phyloP scores from a whole-genome alignment of 2,113 vertebrate genomes.

The Peromyscus polionotus region DNA sequence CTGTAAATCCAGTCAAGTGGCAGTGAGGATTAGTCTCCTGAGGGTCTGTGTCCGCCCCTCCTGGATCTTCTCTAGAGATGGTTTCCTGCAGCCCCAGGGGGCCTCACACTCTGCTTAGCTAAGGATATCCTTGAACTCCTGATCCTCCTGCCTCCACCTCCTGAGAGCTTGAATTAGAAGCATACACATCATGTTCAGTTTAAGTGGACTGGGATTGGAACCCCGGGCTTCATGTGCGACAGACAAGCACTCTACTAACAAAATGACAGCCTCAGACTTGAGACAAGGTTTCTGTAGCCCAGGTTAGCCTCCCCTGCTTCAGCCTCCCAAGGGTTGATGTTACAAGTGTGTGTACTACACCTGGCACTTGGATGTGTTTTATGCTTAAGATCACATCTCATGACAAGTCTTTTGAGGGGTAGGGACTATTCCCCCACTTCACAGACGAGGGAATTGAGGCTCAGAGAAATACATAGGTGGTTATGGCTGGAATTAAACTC shows the following conservation, averaged over 20 bases:
- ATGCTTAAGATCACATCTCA: not conserved
- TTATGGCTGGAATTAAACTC: not conserved
- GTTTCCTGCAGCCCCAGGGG: not conserved
- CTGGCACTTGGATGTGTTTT: not conserved
- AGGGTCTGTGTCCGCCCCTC: not conserved
- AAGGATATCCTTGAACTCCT: not conserved
- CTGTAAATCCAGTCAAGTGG: not conserved
- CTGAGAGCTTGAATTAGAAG: not conserved
- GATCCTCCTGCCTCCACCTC: not conserved
- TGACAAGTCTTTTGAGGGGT: not conserved
- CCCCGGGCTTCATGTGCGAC: not conserved
- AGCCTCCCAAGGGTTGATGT: not conserved
- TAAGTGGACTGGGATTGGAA: not conserved
- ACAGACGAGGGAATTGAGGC: not conserved
- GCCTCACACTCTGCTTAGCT: not conserved
- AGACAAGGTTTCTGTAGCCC: not conserved
- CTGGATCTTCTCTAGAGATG: not conserved
- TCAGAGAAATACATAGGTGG: accelerated
- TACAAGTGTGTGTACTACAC: not conserved
- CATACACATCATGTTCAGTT: not conserved
- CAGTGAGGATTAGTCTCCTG: not conserved
- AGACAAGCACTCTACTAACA: not conserved
- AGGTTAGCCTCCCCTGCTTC: not conserved
- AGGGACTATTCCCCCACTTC: not conserved
- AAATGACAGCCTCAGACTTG: not conserved